Conservation (phyloP, 2,797 vertebrate species). For the Mionectes olivaceus region DNA sequence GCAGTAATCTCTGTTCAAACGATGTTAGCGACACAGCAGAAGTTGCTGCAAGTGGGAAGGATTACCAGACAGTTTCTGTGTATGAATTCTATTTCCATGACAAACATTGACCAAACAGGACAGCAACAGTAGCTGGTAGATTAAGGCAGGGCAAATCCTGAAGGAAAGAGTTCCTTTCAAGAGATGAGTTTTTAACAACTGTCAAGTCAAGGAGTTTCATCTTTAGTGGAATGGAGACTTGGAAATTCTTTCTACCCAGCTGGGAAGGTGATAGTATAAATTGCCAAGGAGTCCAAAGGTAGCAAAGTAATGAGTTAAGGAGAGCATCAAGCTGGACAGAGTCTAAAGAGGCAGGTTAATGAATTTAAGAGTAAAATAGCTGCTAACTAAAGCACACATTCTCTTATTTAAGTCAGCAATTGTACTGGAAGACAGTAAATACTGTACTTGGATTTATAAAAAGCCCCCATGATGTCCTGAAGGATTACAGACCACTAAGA, state of each 20-base stretch:
- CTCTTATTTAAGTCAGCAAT: not conserved
- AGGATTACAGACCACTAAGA: not conserved
- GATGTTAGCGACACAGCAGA: not conserved
- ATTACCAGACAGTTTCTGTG: not conserved
- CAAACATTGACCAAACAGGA: not conserved
- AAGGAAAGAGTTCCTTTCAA: not conserved
- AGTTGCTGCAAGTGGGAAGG: not conserved
- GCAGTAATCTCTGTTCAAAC: not conserved
- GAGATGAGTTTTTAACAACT: not conserved
- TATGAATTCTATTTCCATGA: not conserved
- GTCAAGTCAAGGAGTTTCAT: not conserved
- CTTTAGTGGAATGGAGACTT: not conserved
- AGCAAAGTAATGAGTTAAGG: not conserved
- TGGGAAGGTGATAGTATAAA: not conserved
- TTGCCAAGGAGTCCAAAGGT: not conserved
- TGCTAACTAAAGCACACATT: not conserved
- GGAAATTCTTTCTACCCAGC: not conserved
- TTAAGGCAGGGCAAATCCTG: not conserved
- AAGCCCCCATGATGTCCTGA: not conserved
- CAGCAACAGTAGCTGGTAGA: not conserved
- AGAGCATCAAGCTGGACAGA: not conserved
- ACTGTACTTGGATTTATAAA: not conserved
- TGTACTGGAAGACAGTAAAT: not conserved
- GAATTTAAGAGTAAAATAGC: not conserved
- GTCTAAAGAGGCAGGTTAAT: not conserved